Conservation (phyloP, 2,888 invertebrate genomes). For the Brenthis ino region DNA sequence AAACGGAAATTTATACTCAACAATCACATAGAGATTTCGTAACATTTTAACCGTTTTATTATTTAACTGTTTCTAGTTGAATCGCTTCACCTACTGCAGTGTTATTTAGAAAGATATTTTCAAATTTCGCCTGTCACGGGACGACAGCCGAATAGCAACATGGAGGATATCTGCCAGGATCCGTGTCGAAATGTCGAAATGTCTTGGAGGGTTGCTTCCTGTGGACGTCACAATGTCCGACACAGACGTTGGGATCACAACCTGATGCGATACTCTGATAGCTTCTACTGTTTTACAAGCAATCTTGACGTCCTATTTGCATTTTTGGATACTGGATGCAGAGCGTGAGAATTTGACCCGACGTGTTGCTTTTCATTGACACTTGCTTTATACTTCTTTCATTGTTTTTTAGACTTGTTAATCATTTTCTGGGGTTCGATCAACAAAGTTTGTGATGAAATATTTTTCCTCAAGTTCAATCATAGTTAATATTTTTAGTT, state of each 20-base stretch:
- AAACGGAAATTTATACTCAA: constrained; percentile 39
- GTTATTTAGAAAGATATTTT: constrained; percentile 11
- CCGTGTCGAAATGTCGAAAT: constrained; percentile 64
- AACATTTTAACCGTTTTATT: constrained; percentile 6
- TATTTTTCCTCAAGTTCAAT: too few species aligned
- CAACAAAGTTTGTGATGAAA: too few species aligned
- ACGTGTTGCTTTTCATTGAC: constrained; percentile 22
- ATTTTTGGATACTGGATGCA: constrained; percentile 57
- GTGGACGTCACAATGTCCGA: constrained; percentile 49
- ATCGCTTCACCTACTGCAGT: background rate
- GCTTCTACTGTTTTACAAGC: constrained; percentile 57
- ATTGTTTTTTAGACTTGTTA: background rate
- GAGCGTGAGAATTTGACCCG: constrained; percentile 48
- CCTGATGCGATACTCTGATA: constrained; percentile 61
- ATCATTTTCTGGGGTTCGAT: too few species aligned
- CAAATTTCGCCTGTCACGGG: constrained; percentile 30
- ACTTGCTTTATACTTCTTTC: background rate
- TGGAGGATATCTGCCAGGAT: constrained; percentile 64
- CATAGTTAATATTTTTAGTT: too few species aligned
- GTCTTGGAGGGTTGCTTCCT: constrained; percentile 49
- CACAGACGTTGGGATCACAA: constrained; percentile 41
- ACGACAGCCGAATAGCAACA: constrained; percentile 47
- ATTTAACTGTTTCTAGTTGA: background rate
- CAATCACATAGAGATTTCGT: background rate
- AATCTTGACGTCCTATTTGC: constrained; percentile 64